Evolutionary conservation across 2,888 invertebrate species (phyloP).

Genomic region (Amblyteles armatorius): DNA sequence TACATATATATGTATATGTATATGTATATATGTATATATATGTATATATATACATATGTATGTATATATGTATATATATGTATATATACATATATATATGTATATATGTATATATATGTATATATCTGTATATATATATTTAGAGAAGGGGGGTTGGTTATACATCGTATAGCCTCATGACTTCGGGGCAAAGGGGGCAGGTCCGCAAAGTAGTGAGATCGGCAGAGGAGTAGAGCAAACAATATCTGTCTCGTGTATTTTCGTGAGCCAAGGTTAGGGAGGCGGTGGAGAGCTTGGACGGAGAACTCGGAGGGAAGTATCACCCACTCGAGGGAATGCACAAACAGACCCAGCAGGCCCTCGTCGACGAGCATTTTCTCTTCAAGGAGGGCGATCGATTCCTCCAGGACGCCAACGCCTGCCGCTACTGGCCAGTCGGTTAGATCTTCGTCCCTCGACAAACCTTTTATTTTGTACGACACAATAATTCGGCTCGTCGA

Average conservation of each 20-base stretch:
- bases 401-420: constrained; percentile 87
- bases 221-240: constrained; percentile 53
- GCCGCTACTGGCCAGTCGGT: constrained; percentile 90
- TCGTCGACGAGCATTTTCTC: constrained; percentile 86
- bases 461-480: constrained; percentile 7
- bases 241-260: constrained; percentile 68
- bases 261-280: constrained; percentile 76
- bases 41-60: neutral
- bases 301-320: constrained; percentile 87
- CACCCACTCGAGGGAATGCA: constrained; percentile 83
- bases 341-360: constrained; percentile 67
- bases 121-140: neutral
- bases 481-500: neutral
- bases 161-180: constrained; percentile 49
- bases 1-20: neutral
- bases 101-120: too few species aligned
- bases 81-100: neutral
- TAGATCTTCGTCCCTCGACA: constrained; percentile 58
- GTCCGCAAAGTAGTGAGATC: constrained; percentile 57
- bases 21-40: neutral
- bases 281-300: constrained; percentile 84
- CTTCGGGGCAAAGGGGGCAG: constrained; percentile 56
- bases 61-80: neutral
- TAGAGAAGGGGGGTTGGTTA: constrained; percentile 2
- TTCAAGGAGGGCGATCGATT: constrained; percentile 88